phyloP scores from a whole-genome alignment of 2,888 invertebrate genomes.

The Drosophila neonasuta region DNA sequence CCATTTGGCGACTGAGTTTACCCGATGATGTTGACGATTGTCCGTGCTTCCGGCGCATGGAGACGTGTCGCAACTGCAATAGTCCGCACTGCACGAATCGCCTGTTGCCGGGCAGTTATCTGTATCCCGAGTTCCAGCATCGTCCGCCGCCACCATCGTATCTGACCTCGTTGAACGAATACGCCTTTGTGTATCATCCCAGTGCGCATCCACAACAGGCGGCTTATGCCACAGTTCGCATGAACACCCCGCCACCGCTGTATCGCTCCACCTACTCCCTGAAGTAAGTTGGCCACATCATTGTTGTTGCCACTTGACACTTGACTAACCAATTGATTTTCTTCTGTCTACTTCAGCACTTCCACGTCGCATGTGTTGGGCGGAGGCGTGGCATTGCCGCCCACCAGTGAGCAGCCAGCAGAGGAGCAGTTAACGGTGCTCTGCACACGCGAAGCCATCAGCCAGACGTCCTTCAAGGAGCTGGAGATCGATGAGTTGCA shows the following conservation, averaged over 20 bases:
- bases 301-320: not conserved
- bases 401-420: slow-evolving; percentile 44
- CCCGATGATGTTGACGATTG: slow-evolving; percentile 88
- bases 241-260: slow-evolving; percentile 92
- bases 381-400: slow-evolving; percentile 40
- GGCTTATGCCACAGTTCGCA: slow-evolving; percentile 70
- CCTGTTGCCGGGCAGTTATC: slow-evolving; percentile 90
- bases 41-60: slow-evolving; percentile 85
- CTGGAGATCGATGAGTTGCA: slow-evolving; percentile 41
- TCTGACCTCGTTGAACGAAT: slow-evolving; percentile 97
- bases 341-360: slow-evolving; percentile 34
- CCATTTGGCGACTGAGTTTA: slow-evolving; percentile 95
- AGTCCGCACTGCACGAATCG: slow-evolving; percentile 89
- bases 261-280: slow-evolving; percentile 93
- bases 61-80: slow-evolving; percentile 83
- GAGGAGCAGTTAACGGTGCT: slow-evolving; percentile 44
- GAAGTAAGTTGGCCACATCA: slow-evolving; percentile 83
- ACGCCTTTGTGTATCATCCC: slow-evolving; percentile 90
- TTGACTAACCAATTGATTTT: not conserved
- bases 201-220: slow-evolving; percentile 78
- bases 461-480: slow-evolving; percentile 59
- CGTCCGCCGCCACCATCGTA: slow-evolving; percentile 97
- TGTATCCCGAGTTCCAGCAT: slow-evolving; percentile 98
- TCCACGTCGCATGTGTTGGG: slow-evolving; percentile 35
- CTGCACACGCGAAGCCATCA: slow-evolving; percentile 45